Evolutionary conservation across 2,113 vertebrate species (phyloP).

Genomic region (Todiramphus saurophagus): DNA sequence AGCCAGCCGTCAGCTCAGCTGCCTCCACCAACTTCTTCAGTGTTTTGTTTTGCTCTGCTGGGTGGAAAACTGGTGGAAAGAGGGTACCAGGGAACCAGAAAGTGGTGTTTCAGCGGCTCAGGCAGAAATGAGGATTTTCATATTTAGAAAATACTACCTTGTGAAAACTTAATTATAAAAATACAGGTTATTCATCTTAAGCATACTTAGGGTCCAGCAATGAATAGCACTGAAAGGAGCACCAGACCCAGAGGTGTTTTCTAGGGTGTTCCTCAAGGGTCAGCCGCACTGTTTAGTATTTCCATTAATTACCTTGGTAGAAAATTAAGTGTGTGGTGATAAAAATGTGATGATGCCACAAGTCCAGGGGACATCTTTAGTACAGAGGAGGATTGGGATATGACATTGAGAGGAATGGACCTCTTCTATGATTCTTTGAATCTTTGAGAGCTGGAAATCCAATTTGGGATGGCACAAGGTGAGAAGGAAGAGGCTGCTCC

Average conservation of each 20-base stretch:
- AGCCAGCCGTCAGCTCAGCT: background rate
- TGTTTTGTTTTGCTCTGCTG: background rate
- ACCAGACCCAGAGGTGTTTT: background rate
- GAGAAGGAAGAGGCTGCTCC: background rate
- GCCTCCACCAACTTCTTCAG: background rate
- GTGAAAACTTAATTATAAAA: background rate
- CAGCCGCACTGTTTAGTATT: background rate
- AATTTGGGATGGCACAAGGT: background rate
- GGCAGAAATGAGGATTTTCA: background rate
- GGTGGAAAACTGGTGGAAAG: background rate
- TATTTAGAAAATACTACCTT: background rate
- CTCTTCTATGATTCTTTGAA: too few species aligned
- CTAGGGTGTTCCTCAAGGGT: background rate
- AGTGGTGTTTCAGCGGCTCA: background rate
- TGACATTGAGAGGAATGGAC: background rate
- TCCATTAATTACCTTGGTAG: background rate
- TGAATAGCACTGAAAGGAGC: background rate
- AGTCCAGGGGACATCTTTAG: background rate
- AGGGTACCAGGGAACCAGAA: accelerated
- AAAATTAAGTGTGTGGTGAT: background rate
- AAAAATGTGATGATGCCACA: background rate
- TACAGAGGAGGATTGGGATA: background rate
- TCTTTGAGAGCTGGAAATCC: background rate
- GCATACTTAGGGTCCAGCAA: background rate
- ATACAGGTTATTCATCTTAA: background rate